Evolutionary conservation across 2,113 vertebrate species (phyloP), one percentile per base, ranked within the genome.

Genomic region (Chloropsis cyanopogon): DNA sequence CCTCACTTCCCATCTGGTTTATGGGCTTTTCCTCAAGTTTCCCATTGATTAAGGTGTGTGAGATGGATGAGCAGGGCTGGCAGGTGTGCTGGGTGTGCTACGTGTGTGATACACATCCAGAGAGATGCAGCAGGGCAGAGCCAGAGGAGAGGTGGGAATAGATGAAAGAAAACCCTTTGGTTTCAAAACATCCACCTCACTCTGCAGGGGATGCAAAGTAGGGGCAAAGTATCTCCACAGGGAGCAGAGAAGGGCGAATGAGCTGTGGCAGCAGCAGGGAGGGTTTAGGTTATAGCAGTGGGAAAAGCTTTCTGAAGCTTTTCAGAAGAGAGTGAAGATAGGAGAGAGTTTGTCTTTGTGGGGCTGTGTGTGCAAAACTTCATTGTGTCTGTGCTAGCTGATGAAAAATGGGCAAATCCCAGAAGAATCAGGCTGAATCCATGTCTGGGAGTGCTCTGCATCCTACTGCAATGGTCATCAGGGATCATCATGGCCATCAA

Each of bases 51-150:
- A 49, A 77, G 80, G 84, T 49, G 54, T 1, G 18, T 46, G 79
- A 77, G 94, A 80, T 37, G 63, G 57, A 70, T 73, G 69, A 91
- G 76, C 71, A 70, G 61, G 17, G 79, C 76, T 54, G 86, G 83
- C 1, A 1, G 82, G 53, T 24, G 44, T 21, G 65, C 81, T 39
- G 56, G 8, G 50, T 3, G 37, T 41, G 66, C 88, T 61, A 22
- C 0, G 3, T 53, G 76, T 73, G 53, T 0, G 0, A 54, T 4
- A 28, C 37, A 15, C 5, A 0, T 71, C 1, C 3, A 23, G 83
- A 64, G 65, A 63, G 79, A 59, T 4, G 10, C 18, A 57, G 46
- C 0, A 0, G 56, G 56, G 52, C 49, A 14, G 78, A 86, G n/a
- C 44, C 35, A n/a, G 76, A 31, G 69, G 72, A 70, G 53, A 11